phyloP scores from a whole-genome alignment of 2,797 vertebrate genomes.

The Morus bassanus region DNA sequence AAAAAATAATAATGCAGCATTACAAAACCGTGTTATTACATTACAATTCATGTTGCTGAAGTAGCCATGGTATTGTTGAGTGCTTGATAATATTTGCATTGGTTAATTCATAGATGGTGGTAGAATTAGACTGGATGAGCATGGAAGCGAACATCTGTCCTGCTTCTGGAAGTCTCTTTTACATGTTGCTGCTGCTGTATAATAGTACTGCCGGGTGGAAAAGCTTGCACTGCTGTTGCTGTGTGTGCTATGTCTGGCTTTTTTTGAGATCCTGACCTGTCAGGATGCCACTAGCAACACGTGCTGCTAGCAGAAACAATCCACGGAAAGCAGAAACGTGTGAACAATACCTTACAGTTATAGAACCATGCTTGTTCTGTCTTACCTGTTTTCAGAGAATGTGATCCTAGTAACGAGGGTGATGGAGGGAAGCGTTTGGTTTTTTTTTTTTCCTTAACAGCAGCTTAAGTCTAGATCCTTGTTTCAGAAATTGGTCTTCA shows the following conservation, averaged over 20 bases:
- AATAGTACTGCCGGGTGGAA: background rate
- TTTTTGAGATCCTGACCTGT: background rate
- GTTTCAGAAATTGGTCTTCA: background rate
- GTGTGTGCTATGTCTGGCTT: background rate
- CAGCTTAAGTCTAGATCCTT: background rate
- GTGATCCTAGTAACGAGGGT: background rate
- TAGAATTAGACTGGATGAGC: background rate
- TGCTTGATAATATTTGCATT: background rate
- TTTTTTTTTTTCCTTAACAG: background rate
- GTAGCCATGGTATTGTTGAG: background rate
- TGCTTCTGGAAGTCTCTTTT: background rate
- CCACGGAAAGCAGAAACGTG: background rate
- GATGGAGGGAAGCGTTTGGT: background rate
- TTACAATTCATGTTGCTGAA: background rate
- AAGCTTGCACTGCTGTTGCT: background rate
- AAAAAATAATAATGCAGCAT: background rate
- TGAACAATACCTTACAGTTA: rapidly evolving
- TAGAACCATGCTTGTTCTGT: background rate
- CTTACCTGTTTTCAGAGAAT: background rate
- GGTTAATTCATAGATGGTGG: background rate
- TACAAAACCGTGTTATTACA: background rate
- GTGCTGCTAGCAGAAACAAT: background rate
- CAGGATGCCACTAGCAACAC: background rate
- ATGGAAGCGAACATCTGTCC: background rate
- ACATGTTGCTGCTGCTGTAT: background rate